Evolutionary conservation across 2,888 invertebrate genomes (phyloP).

Genomic region (Pollenia labialis): DNA sequence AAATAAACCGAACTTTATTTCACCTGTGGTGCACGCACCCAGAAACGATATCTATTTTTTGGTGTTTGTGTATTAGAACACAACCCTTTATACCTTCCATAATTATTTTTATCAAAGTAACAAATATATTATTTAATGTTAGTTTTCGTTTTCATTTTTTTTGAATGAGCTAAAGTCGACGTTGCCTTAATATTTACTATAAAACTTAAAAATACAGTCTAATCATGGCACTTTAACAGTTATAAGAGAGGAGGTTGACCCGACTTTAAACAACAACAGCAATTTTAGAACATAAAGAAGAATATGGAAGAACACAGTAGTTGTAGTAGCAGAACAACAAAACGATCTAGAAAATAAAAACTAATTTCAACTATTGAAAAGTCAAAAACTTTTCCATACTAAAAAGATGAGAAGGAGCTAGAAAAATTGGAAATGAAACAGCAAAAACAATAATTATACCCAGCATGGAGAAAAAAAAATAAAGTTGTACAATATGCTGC

Average conservation of each 20-base stretch:
- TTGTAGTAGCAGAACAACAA: neutral
- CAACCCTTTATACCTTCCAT: too few species aligned
- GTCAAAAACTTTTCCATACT: slow-evolving; percentile 72
- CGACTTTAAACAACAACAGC: slow-evolving; percentile 47
- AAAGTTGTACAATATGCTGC: slow-evolving; percentile 61
- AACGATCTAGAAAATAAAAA: slow-evolving; percentile 65
- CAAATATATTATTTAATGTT: too few species aligned
- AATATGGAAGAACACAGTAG: slow-evolving; percentile 13
- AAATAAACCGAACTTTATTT: too few species aligned
- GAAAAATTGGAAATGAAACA: slow-evolving; percentile 42
- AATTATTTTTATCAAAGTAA: too few species aligned
- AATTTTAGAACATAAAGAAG: slow-evolving; percentile 32
- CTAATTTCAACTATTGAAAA: slow-evolving; percentile 73
- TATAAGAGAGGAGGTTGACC: slow-evolving; percentile 62
- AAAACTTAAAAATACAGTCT: slow-evolving; percentile 44
- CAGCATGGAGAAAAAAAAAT: slow-evolving; percentile 11
- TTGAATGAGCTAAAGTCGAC: neutral
- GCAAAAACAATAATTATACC: neutral
- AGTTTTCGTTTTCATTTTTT: too few species aligned
- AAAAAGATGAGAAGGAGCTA: slow-evolving; percentile 47
- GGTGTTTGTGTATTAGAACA: too few species aligned
- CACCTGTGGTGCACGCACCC: too few species aligned
- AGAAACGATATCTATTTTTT: too few species aligned
- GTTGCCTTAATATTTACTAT: slow-evolving; percentile 7
- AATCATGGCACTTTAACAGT: slow-evolving; percentile 10